These are phyloP conservation scores for Seriola dumerili DNA, from an alignment of 2,113 vertebrate species.

Conservation along the genomic window DNA sequence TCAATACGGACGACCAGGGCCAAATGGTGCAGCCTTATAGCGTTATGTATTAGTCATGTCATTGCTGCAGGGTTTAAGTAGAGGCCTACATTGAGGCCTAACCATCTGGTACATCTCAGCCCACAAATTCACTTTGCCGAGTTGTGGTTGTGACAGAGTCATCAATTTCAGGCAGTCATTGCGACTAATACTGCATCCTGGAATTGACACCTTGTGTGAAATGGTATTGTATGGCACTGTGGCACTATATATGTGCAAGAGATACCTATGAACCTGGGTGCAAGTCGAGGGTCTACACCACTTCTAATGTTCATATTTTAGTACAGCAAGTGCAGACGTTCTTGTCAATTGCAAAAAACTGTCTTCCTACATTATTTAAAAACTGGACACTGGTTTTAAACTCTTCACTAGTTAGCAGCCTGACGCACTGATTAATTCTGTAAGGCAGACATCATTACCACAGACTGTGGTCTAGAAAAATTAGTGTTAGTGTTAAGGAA, in stretches of 20 bases:
- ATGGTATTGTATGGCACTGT: background rate
- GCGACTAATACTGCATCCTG: slow-evolving; percentile 19
- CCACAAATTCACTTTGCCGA: slow-evolving; percentile 64
- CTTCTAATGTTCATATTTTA: background rate
- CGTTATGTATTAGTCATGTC: slow-evolving; percentile 80
- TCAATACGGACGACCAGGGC: slow-evolving; percentile 39
- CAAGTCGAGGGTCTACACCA: background rate
- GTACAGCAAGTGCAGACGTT: background rate
- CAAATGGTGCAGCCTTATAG: slow-evolving; percentile 73
- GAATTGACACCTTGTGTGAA: background rate
- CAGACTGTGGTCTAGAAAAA: background rate
- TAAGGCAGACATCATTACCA: background rate
- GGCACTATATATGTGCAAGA: background rate
- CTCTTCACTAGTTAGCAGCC: background rate
- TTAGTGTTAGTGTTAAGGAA: background rate
- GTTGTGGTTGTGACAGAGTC: slow-evolving; percentile 47
- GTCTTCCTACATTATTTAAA: background rate
- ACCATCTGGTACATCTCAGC: slow-evolving; percentile 79
- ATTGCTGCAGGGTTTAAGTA: slow-evolving; percentile 73
- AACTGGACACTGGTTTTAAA: background rate
- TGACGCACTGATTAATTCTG: slow-evolving; percentile 1
- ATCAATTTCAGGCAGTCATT: slow-evolving; percentile 55
- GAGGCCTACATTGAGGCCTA: slow-evolving; percentile 75
- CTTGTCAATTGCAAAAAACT: background rate
- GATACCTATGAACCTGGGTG: background rate